Evolutionary conservation across 2,888 invertebrate species (phyloP).

Genomic region (Acanthacorydalis orientalis): DNA sequence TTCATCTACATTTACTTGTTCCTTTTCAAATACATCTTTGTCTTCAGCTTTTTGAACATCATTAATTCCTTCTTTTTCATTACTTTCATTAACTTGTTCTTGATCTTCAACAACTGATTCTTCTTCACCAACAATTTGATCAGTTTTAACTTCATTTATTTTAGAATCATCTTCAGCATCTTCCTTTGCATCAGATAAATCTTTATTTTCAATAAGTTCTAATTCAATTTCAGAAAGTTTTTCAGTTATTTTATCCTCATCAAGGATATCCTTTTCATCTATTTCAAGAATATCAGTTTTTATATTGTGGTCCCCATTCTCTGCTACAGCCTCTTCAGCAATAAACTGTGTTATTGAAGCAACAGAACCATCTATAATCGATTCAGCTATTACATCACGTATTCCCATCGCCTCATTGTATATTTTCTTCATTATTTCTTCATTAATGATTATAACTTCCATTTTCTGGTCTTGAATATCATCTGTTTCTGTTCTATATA

Average conservation of each 20-base stretch:
- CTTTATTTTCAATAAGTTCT: neutral
- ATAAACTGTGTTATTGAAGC: neutral
- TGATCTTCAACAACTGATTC: slow-evolving; percentile 2
- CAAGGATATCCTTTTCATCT: neutral
- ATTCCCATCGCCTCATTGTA: slow-evolving; percentile 17
- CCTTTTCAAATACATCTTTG: slow-evolving; percentile 23
- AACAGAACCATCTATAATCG: slow-evolving; percentile 17
- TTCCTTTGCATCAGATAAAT: slow-evolving; percentile 4
- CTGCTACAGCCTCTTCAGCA: neutral
- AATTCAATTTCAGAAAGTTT: neutral
- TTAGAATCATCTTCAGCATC: slow-evolving; percentile 6
- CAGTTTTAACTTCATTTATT: slow-evolving; percentile 1
- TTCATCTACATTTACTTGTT: slow-evolving; percentile 23
- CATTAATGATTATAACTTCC: neutral
- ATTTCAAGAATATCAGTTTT: neutral
- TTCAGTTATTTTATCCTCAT: neutral
- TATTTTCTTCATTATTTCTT: neutral
- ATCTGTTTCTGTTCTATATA: neutral
- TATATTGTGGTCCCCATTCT: neutral
- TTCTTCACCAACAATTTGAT: slow-evolving; percentile 8
- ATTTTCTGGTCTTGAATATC: neutral
- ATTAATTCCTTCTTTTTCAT: slow-evolving; percentile 7
- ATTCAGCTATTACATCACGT: slow-evolving; percentile 17
- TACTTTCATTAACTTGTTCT: slow-evolving; percentile 5
- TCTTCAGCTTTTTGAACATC: slow-evolving; percentile 2